Evolutionary conservation across 2,888 invertebrate genomes (phyloP).

Genomic region (Adela reaumurella): DNA sequence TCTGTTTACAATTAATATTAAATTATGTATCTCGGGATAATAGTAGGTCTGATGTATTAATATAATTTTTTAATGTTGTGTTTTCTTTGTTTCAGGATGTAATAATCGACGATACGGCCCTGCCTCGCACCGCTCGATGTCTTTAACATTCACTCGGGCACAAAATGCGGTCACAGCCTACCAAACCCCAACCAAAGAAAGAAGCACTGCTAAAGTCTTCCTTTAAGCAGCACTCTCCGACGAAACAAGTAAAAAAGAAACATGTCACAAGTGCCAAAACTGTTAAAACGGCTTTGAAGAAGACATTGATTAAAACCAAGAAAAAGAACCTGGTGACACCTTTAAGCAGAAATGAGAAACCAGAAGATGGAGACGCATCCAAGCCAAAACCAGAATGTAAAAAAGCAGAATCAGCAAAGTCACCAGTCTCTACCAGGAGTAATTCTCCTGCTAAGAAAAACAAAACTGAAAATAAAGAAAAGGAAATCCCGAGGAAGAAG

Average conservation of each 20-base stretch:
- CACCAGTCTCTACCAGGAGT: constrained; percentile 19
- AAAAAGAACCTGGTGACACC: constrained; percentile 11
- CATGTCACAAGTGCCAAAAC: constrained; percentile 27
- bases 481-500: constrained; percentile 34
- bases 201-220: constrained; percentile 37
- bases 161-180: constrained; percentile 48
- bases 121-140: constrained; percentile 32
- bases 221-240: constrained; percentile 24
- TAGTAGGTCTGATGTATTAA: too few species aligned
- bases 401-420: constrained; percentile 27
- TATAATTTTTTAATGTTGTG: too few species aligned
- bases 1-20: too few species aligned
- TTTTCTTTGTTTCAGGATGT: constrained; percentile 43
- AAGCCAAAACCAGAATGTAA: constrained; percentile 15
- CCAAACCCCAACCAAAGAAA: constrained; percentile 46
- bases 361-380: constrained; percentile 8
- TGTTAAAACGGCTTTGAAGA: constrained; percentile 28
- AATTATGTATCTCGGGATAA: too few species aligned
- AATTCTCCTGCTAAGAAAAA: constrained; percentile 31
- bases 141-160: constrained; percentile 29
- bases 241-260: constrained; percentile 33
- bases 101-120: constrained; percentile 22
- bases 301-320: constrained; percentile 29
- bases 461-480: constrained; percentile 36
- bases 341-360: constrained; percentile 23